Percentiles rank a stretch among this genome's conserved stretches.
Evolutionary conservation across 2,797 vertebrate species (phyloP).

Genomic region (Anas acuta): DNA sequence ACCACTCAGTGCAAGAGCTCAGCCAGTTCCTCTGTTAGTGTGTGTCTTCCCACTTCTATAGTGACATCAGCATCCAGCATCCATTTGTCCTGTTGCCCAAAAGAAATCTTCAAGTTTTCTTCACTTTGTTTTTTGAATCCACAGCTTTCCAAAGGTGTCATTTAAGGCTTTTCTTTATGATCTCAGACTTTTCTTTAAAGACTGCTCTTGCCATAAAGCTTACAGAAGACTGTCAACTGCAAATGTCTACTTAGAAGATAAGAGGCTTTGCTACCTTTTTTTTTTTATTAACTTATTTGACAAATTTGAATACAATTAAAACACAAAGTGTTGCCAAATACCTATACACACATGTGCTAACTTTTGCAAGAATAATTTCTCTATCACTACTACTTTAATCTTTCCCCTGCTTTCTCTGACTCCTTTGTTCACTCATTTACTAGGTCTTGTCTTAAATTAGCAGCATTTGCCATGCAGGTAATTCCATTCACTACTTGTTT

Average conservation of each 20-base stretch:
- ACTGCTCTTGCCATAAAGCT: background rate
- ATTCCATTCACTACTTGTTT: background rate
- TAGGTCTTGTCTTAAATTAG: background rate
- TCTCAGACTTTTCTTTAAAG: background rate
- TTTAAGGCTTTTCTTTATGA: background rate
- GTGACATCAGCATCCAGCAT: background rate
- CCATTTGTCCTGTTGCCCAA: background rate
- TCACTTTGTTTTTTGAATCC: background rate
- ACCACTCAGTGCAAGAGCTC: background rate
- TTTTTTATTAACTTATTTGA: background rate
- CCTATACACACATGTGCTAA: background rate
- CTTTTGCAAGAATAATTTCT: background rate
- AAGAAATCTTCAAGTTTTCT: background rate
- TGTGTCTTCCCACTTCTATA: background rate
- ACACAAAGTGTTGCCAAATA: background rate
- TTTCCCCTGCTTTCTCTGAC: background rate
- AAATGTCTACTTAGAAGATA: background rate
- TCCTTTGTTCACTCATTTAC: background rate
- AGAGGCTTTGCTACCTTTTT: background rate
- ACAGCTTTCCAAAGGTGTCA: background rate
- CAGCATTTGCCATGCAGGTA: background rate
- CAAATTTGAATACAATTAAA: background rate
- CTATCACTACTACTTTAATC: background rate
- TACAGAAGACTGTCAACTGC: background rate
- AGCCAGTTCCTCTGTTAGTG: background rate